These are phyloP conservation scores for Nemopilema nomurai DNA, from an alignment of 30 jellyfish, hydroid and myxozoan species.

Conservation along the genomic window DNA sequence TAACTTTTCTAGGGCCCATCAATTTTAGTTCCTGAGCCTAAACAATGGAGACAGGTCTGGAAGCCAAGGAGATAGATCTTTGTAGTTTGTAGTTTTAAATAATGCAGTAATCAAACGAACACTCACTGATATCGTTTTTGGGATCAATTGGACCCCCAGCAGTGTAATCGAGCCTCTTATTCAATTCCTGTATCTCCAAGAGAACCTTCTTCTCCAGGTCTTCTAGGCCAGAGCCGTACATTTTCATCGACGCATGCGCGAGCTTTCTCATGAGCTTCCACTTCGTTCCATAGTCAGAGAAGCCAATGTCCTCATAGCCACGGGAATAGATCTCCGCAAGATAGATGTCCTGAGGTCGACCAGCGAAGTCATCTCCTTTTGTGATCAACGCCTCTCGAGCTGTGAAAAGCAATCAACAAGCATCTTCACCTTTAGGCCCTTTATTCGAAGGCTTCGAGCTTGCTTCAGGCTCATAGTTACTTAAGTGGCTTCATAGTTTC, in stretches of 20 bases:
- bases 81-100: too few relatives aligned
- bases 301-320: constrained; percentile 61
- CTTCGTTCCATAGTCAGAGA: constrained; percentile 72
- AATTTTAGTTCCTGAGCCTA: too few relatives aligned
- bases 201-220: constrained; percentile 34
- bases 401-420: not conserved
- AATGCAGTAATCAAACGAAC: not conserved
- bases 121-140: constrained; percentile 71
- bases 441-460: too few relatives aligned
- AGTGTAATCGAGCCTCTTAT: constrained; percentile 27
- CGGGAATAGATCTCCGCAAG: constrained; percentile 56
- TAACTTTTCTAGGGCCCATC: too few relatives aligned
- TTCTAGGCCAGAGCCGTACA: constrained; percentile 76
- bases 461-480: too few relatives aligned
- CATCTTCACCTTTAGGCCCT: not conserved
- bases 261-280: constrained; percentile 71
- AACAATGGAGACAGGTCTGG: too few relatives aligned
- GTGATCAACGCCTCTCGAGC: constrained; percentile 55
- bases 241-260: constrained; percentile 73
- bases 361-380: constrained; percentile 74
- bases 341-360: constrained; percentile 68
- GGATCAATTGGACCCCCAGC: constrained; percentile 57
- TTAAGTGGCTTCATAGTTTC: too few relatives aligned
- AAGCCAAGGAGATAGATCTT: too few relatives aligned
- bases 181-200: constrained; percentile 41